Evolutionary conservation across 2,113 vertebrate species (phyloP).

Genomic region (Amphiprion percula): DNA sequence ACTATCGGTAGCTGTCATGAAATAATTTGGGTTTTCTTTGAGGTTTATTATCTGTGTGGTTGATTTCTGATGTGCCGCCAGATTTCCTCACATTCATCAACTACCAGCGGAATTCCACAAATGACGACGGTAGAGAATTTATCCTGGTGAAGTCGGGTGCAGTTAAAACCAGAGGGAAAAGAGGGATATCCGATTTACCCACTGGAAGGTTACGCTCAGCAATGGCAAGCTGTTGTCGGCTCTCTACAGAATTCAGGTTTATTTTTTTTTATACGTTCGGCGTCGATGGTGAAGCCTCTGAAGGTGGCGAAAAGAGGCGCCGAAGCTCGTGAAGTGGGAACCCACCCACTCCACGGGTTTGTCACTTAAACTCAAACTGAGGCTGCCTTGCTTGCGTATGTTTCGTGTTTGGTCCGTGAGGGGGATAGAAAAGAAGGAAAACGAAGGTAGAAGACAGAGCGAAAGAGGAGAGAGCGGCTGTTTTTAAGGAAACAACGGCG

Average conservation of each 20-base stretch:
- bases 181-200: background rate
- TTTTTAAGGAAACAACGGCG: conserved; percentile 5
- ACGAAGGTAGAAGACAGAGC: conserved; percentile 6
- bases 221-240: conserved; percentile 44
- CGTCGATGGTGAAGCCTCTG: conserved; percentile 35
- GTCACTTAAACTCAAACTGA: conserved; percentile 74
- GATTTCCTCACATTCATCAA: background rate
- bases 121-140: background rate
- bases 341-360: conserved; percentile 71
- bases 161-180: conserved; percentile 9
- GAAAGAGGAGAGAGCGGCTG: background rate
- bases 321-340: conserved; percentile 67
- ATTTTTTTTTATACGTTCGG: conserved; percentile 36
- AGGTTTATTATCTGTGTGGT: background rate
- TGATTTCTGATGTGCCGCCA: background rate
- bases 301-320: conserved; percentile 34
- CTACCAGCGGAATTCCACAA: background rate
- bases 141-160: background rate
- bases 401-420: conserved; percentile 57
- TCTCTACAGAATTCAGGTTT: conserved; percentile 74
- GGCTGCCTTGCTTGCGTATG: conserved; percentile 74
- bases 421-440: conserved; percentile 30
- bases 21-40: background rate
- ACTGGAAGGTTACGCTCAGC: conserved; percentile 18
- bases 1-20: background rate